phyloP scores from a whole-genome alignment of 2,797 vertebrate genomes.

The Xenops minutus region DNA sequence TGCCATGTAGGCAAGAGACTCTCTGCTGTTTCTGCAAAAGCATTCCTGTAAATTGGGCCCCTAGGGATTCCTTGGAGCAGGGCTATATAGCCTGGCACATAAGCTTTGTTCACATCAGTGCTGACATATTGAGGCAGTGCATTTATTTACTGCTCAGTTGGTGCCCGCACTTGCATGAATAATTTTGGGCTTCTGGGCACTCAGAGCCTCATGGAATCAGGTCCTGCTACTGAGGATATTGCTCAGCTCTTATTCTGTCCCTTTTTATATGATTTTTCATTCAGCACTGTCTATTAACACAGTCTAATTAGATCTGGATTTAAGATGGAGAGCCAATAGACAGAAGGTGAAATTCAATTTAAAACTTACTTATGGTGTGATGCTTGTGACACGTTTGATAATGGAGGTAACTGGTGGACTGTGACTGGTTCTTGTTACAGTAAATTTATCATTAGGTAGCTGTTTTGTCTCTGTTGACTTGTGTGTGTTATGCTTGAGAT shows the following conservation, averaged over 20 bases:
- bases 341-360: not conserved
- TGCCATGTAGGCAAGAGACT: not conserved
- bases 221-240: not conserved
- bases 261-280: not conserved
- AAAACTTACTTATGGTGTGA: not conserved
- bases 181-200: not conserved
- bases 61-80: not conserved
- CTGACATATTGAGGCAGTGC: not conserved
- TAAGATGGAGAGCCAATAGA: not conserved
- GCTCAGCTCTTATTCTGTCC: not conserved
- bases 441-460: not conserved
- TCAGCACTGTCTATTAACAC: not conserved
- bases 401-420: not conserved
- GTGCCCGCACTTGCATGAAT: not conserved
- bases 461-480: not conserved
- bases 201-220: not conserved
- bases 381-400: not conserved
- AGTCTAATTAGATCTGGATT: not conserved
- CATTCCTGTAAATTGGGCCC: not conserved
- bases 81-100: not conserved
- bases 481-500: not conserved
- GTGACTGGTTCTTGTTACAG: not conserved
- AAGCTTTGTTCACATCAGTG: not conserved
- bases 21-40: not conserved
- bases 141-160: not conserved